Conservation (phyloP, 2,888 invertebrate species). For the Drosophila suboccidentalis region DNA sequence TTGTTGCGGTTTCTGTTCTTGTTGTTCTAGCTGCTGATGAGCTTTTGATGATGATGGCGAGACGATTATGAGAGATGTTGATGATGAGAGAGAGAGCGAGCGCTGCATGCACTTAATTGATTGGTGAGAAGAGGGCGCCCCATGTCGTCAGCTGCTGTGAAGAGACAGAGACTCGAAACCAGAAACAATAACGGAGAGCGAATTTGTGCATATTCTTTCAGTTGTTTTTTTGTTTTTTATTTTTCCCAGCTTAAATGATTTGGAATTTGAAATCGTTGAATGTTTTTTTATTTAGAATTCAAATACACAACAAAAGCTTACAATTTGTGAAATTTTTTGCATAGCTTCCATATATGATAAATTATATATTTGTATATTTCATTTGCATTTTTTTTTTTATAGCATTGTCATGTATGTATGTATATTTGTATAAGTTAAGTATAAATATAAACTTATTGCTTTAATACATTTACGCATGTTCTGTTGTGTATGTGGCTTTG, state of each 20-base stretch:
- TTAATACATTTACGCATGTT: slow-evolving; percentile 68
- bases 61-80: slow-evolving; percentile 22
- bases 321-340: slow-evolving; percentile 67
- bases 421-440: slow-evolving; percentile 68
- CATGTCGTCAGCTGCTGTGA: slow-evolving; percentile 54
- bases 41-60: slow-evolving; percentile 43
- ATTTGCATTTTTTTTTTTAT: slow-evolving; percentile 47
- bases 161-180: slow-evolving; percentile 54
- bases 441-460: slow-evolving; percentile 74
- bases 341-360: slow-evolving; percentile 53
- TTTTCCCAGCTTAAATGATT: slow-evolving; percentile 32
- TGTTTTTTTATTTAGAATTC: slow-evolving; percentile 73
- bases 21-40: slow-evolving; percentile 54
- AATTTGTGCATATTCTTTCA: slow-evolving; percentile 30
- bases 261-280: slow-evolving; percentile 57
- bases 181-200: slow-evolving; percentile 31
- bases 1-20: slow-evolving; percentile 46
- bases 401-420: slow-evolving; percentile 69
- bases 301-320: slow-evolving; percentile 80
- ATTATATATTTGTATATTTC: slow-evolving; percentile 49
- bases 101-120: slow-evolving; percentile 48
- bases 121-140: slow-evolving; percentile 57
- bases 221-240: slow-evolving; percentile 4
- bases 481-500: slow-evolving; percentile 18
- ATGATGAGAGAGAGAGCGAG: slow-evolving; percentile 32